These are phyloP conservation scores for Drosophila oshimai DNA, from an alignment of 1,140 invertebrate species.

Conservation along the genomic window DNA sequence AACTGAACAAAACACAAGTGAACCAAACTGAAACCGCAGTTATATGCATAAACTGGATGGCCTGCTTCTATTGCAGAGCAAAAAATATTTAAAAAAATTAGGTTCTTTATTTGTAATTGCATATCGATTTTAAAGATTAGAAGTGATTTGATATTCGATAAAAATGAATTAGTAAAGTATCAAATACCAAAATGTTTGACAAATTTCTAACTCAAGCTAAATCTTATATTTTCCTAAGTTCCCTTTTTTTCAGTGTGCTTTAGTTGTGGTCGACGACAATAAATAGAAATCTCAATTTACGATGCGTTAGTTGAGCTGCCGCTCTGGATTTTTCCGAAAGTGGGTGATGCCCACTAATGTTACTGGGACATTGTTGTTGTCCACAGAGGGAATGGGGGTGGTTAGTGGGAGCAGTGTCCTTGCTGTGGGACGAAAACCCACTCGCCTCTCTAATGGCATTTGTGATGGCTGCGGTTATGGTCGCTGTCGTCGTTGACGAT, in stretches of 20 bases:
- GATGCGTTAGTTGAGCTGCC: slow-evolving; percentile 62
- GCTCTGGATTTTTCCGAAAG: slow-evolving; percentile 6
- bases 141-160: too few species aligned
- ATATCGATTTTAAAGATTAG: too few species aligned
- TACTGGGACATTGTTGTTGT: slow-evolving; percentile 23
- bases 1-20: slow-evolving; percentile 8
- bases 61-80: neutral
- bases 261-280: slow-evolving; percentile 54
- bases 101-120: too few species aligned
- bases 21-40: slow-evolving; percentile 23
- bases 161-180: neutral
- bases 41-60: slow-evolving; percentile 33
- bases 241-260: neutral
- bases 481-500: slow-evolving; percentile 66
- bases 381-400: neutral
- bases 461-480: slow-evolving; percentile 75
- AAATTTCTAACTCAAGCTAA: too few species aligned
- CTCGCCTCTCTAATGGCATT: slow-evolving; percentile 70
- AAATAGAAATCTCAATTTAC: slow-evolving; percentile 81
- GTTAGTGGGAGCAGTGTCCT: slow-evolving; percentile 4
- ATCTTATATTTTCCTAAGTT: too few species aligned
- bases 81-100: too few species aligned
- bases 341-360: slow-evolving; percentile 26
- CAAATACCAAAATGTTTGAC: too few species aligned
- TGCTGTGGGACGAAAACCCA: slow-evolving; percentile 7